These are phyloP conservation scores for Coptodon rendalli DNA, from an alignment of 2,113 vertebrate genomes.

Conservation along the genomic window DNA sequence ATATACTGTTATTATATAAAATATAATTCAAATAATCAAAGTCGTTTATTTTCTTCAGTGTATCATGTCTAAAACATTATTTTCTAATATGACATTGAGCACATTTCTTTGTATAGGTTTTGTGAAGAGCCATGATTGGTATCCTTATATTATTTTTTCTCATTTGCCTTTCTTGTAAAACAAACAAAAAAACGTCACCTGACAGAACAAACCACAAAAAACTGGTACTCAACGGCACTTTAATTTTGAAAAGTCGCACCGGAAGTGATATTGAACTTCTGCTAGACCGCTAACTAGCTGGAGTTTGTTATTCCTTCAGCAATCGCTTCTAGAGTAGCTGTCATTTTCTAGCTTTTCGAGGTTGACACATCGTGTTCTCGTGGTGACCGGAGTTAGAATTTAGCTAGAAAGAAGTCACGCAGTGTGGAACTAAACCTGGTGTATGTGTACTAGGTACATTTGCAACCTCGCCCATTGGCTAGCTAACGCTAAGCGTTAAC, in stretches of 20 bases:
- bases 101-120: background rate
- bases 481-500: background rate
- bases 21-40: background rate
- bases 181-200: background rate
- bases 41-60: background rate
- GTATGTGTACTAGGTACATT: background rate
- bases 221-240: fast-evolving
- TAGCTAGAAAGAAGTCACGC: background rate
- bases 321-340: background rate
- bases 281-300: background rate
- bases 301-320: background rate
- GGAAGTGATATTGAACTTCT: background rate
- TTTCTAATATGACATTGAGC: background rate
- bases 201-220: background rate
- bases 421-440: background rate
- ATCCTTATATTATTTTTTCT: background rate
- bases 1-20: background rate
- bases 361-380: background rate
- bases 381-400: background rate
- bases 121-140: fast-evolving
- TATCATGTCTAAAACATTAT: background rate
- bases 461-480: constrained; percentile 9
- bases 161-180: fast-evolving
- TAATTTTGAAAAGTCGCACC: constrained; percentile 14
- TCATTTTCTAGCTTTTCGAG: background rate